Percentiles rank a stretch among this genome's conserved stretches.
Evolutionary conservation across 2,797 vertebrate species (phyloP).

Genomic region (Sebastolobus alascanus): DNA sequence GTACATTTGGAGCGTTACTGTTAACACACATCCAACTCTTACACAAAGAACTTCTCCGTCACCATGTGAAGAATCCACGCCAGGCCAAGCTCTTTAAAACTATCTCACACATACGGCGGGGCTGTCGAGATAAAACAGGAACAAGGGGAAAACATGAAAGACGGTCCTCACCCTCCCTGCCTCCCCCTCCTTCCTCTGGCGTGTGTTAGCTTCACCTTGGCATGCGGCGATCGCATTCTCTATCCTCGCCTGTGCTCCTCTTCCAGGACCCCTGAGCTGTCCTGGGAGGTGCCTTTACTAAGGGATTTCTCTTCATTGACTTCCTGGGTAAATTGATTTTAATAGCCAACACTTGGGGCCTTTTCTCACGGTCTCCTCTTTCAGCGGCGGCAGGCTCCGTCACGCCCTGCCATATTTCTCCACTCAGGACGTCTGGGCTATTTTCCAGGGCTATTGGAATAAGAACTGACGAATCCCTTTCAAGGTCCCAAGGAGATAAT

Average conservation of each 20-base stretch:
- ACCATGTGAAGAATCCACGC: slow-evolving; percentile 15
- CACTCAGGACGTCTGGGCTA: slow-evolving; percentile 79
- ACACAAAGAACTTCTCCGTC: slow-evolving; percentile 30
- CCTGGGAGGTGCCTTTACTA: slow-evolving; percentile 70
- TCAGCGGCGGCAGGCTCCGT: slow-evolving; percentile 76
- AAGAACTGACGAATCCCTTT: slow-evolving; percentile 84
- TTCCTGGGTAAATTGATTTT: slow-evolving; percentile 84
- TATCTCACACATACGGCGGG: slow-evolving; percentile 30
- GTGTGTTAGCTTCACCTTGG: slow-evolving; percentile 71
- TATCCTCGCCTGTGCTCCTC: slow-evolving; percentile 42
- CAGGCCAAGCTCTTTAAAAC: slow-evolving; percentile 45
- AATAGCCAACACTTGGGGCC: slow-evolving; percentile 81
- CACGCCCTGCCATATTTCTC: slow-evolving; percentile 82
- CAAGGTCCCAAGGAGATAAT: slow-evolving; percentile 87
- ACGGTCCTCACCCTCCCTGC: slow-evolving; percentile 31
- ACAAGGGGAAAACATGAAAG: slow-evolving; percentile 54
- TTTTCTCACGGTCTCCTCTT: slow-evolving; percentile 78
- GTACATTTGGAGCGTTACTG: not conserved
- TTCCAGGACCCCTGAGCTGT: slow-evolving; percentile 71
- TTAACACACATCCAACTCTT: slow-evolving; percentile 24
- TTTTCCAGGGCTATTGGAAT: slow-evolving; percentile 84
- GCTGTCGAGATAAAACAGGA: slow-evolving; percentile 60
- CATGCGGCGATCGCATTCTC: slow-evolving; percentile 51
- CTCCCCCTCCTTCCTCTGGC: slow-evolving; percentile 36
- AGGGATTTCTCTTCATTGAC: slow-evolving; percentile 78